A percentile compares a stretch with the other conserved stretches of the same genome.
Conservation (phyloP, 1,140 invertebrate species). For the Dolichoris vasculosae region DNA sequence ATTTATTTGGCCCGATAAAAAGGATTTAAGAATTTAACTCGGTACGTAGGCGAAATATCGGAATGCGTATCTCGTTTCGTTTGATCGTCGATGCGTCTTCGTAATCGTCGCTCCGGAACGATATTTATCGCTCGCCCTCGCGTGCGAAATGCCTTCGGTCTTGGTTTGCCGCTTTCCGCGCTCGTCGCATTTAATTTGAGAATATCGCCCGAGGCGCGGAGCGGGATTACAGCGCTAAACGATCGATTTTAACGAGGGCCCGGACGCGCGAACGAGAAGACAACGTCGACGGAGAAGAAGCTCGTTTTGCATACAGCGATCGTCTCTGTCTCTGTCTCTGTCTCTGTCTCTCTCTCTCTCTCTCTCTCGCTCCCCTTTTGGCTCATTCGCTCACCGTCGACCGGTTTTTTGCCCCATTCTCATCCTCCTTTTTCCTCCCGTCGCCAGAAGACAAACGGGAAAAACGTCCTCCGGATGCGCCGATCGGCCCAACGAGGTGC, state of each 20-base stretch:
- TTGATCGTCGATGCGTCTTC: not conserved
- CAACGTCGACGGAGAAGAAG: not conserved
- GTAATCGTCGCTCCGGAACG: not conserved
- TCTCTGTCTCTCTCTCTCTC: not conserved
- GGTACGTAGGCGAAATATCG: no score
- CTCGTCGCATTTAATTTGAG: not conserved
- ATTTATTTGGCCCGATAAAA: no score
- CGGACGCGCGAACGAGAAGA: not conserved
- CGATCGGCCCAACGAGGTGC: not conserved
- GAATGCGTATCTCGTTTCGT: not conserved
- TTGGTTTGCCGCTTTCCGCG: not conserved
- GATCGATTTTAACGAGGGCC: not conserved
- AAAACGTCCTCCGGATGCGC: conserved; percentile 8
- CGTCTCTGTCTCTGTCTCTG: not conserved
- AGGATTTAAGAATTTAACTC: no score
- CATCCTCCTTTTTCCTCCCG: not conserved
- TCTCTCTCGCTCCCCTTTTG: not conserved
- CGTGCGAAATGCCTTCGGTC: not conserved
- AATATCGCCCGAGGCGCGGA: not conserved
- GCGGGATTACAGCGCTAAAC: conserved; percentile 1
- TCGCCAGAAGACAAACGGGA: not conserved
- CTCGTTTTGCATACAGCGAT: conserved; percentile 4
- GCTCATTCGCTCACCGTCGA: not conserved
- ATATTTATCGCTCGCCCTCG: not conserved
- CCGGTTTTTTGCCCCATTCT: conserved; percentile 16